Base-by-base conservation (phyloP, 2,113 vertebrate genomes). In the Castor canadensis region DNA sequence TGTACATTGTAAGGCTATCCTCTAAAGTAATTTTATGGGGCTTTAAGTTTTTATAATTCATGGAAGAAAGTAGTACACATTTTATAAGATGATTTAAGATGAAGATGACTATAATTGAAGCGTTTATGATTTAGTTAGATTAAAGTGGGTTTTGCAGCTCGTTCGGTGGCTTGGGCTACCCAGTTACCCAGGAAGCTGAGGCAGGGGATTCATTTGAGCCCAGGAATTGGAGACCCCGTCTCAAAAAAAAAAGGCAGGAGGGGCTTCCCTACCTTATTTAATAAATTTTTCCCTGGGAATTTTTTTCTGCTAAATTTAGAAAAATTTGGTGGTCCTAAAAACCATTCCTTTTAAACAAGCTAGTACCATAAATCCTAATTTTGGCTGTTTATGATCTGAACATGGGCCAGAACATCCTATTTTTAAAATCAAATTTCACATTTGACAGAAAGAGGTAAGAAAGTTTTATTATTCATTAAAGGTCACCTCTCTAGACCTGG, bases 401-500 rank as follows among this genome's bases (percentile, higher is more conserved):
- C 15, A 24, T 66, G 22, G 64, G 22, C 75, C 85, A 69, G 32
- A 91, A 52, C 62, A 64, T 89, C 76, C 71, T 83, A 11, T 81
- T 96, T 88, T 87, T 77, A 93, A 95, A 90, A 38, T 16, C 56
- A 72, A 32, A 30, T 90, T 72, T 95, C 45, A n/a, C 64, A 60
- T 91, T 92, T 89, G 67, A 85, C 54, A 73, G 79, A 82, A 88
- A 58, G 28, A 60, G 28, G 43, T 5, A 52, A 81, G 62, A 40
- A 60, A 38, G 28, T 49, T 77, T 94, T 43, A 47, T 87, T 85
- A 54, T 73, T 93, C 28, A 47, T 56, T 89, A 86, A 93, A 92
- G 77, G 30, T n/a, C 35, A 5, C 69, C 93, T 56, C 45, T 66
- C n/a, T 52, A 8, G 87, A 83, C 75, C 43, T 26, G 24, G 4